Base-by-base conservation (phyloP, 2,888 invertebrate genomes). In the Adelognathus sp. region DNA sequence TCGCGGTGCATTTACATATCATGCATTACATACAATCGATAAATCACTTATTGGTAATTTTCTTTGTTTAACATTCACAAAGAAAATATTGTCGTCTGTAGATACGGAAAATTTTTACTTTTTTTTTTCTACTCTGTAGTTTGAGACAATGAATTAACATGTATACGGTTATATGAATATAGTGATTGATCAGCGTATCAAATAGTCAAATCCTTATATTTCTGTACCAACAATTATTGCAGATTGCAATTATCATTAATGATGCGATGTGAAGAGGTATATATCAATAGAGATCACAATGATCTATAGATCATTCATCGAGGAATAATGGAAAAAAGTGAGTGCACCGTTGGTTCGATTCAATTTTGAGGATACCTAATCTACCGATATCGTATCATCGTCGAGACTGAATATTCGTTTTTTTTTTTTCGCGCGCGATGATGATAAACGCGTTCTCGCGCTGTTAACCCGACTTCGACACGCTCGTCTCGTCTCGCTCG, bases 381-480 rank as follows among this genome's bases (percentile, higher is more conserved):
- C 21, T 31, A 33, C 4, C 64, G 29, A 33, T 21, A 64, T 64
- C 33, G 33, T 33, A 50, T 50, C 50, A 46, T 64, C 50, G 18
- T 31, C 21, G 33, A 33, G 14, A 21, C 7, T 33, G 46, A 41
- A 36, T 11, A 36, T 24, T 50, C 50, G n/a, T n/a, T n/a, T n/a
- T n/a, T n/a, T n/a, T n/a, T n/a, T 21, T 24, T 21, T n/a, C 21
- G 33, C n/a, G 3, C 7, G 3, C 11, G 50, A 64, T n/a, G 50
- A 64, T 64, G 64, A 64, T 64, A 50, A 64, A 64, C 50, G 46
- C n/a, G 33, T 64, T 64, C 3, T 11, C 46, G 46, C 33, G 33
- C 7, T 7, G 31, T 31, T 64, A 64, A 64, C 50, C 24, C 50
- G 44, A 29, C 63, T 44, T 31, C 7, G 64, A 64, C 64, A 33